Conservation (phyloP, 2,113 vertebrate genomes). For the Saimiri boliviensis region DNA sequence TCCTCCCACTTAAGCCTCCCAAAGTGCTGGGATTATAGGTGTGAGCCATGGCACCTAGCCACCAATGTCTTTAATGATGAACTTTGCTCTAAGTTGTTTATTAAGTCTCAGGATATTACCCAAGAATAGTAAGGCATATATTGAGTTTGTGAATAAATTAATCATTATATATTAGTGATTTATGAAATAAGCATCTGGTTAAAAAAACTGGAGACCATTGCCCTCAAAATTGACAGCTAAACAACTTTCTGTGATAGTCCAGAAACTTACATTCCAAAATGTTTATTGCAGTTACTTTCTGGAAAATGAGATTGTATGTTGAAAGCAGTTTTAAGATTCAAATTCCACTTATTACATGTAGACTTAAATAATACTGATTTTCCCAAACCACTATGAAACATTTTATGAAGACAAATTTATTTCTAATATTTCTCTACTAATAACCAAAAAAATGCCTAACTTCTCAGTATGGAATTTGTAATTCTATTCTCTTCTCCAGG, state of each 20-base stretch:
- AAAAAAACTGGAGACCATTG: not conserved
- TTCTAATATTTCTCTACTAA: not conserved
- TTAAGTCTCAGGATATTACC: not conserved
- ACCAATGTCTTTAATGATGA: not conserved
- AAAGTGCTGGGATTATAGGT: too few relatives aligned
- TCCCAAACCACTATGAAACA: not conserved
- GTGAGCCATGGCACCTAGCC: too few relatives aligned
- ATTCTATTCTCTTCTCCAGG: not conserved
- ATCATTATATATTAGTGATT: not conserved
- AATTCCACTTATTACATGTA: not conserved
- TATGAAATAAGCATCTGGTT: not conserved
- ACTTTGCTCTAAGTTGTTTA: not conserved
- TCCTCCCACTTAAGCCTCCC: too few relatives aligned
- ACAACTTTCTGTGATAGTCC: not conserved
- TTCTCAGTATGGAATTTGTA: not conserved
- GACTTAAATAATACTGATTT: constrained; percentile 20
- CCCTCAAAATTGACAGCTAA: not conserved
- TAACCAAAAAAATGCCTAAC: not conserved
- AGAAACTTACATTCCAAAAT: not conserved
- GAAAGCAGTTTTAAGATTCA: not conserved
- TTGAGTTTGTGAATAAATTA: constrained; percentile 24
- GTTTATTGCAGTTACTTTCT: not conserved
- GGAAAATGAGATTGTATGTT: not conserved
- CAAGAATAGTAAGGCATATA: not conserved
- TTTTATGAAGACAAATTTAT: constrained; percentile 10